These are phyloP conservation scores for Copidosoma aretas DNA, from an alignment of 2,888 invertebrate species.

Conservation along the genomic window DNA sequence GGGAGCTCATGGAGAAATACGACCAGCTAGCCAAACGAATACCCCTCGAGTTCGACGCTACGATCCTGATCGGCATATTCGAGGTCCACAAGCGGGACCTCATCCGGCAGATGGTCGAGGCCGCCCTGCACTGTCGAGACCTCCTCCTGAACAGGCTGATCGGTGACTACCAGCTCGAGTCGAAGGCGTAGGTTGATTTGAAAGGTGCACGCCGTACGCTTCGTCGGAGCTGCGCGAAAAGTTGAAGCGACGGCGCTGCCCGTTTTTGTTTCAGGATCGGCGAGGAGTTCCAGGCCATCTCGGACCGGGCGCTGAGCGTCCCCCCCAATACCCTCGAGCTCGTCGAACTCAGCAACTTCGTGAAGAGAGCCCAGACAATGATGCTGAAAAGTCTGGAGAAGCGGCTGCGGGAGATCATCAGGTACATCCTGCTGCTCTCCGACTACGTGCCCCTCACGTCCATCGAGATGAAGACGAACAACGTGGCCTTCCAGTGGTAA, in stretches of 20 bases:
- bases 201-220: too few relatives aligned
- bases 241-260: too few relatives aligned
- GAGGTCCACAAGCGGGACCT: slow-evolving; percentile 83
- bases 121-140: slow-evolving; percentile 74
- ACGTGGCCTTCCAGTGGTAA: slow-evolving; percentile 84
- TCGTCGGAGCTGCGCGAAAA: too few relatives aligned
- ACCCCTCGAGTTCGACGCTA: slow-evolving; percentile 67
- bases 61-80: slow-evolving; percentile 82
- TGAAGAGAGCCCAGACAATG: slow-evolving; percentile 75
- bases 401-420: slow-evolving; percentile 72
- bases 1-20: slow-evolving; percentile 69
- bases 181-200: slow-evolving; percentile 75
- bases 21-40: slow-evolving; percentile 70
- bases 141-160: slow-evolving; percentile 78
- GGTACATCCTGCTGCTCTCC: slow-evolving; percentile 81
- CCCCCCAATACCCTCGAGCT: slow-evolving; percentile 86
- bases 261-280: slow-evolving; percentile 71
- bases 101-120: slow-evolving; percentile 73
- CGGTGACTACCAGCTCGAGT: slow-evolving; percentile 78
- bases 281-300: slow-evolving; percentile 82
- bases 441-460: slow-evolving; percentile 83
- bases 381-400: slow-evolving; percentile 78
- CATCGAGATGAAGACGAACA: slow-evolving; percentile 87
- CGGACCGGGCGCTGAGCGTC: slow-evolving; percentile 77
- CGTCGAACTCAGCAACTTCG: slow-evolving; percentile 82